Evolutionary conservation across 2,888 invertebrate genomes (phyloP).

Genomic region (Drosophila limbata): DNA sequence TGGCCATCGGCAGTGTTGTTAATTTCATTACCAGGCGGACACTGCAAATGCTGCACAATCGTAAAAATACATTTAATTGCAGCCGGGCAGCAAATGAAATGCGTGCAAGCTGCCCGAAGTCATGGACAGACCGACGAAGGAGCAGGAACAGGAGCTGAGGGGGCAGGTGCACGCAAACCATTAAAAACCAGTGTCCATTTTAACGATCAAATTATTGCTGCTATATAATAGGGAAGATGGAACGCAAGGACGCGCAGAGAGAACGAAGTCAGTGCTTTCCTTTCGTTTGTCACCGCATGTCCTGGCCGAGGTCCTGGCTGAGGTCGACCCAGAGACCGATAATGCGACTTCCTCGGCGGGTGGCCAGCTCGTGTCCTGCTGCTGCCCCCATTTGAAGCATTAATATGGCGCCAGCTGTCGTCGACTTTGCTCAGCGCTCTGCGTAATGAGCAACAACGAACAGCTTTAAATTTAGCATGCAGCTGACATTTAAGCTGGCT

Average conservation of each 20-base stretch:
- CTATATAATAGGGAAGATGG: conserved; percentile 52
- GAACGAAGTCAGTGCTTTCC: conserved; percentile 22
- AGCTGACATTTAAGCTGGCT: conserved; percentile 19
- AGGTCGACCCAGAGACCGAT: conserved; percentile 36
- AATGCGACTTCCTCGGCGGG: conserved; percentile 36
- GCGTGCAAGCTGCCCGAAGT: conserved; percentile 37
- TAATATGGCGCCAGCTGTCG: conserved; percentile 74
- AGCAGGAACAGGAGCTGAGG: not conserved
- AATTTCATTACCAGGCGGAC: conserved; percentile 42
- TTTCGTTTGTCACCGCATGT: conserved; percentile 7
- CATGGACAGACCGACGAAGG: conserved; percentile 12
- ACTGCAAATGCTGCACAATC: conserved; percentile 73
- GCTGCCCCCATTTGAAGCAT: conserved; percentile 35
- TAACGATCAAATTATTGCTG: conserved; percentile 78
- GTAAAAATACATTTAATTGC: conserved; percentile 81
- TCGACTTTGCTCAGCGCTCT: conserved; percentile 27
- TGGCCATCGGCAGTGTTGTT: conserved; percentile 22
- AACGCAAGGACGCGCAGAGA: conserved; percentile 7
- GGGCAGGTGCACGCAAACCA: conserved; percentile 36
- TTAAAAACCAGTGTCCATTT: conserved; percentile 72
- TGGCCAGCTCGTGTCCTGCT: conserved; percentile 21
- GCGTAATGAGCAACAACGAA: conserved; percentile 57
- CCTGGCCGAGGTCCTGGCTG: conserved; percentile 2
- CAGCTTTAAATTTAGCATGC: conserved; percentile 30
- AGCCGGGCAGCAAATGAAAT: conserved; percentile 67